A percentile compares a stretch with the other conserved stretches of the same genome.
Evolutionary conservation across 2,797 vertebrate genomes (phyloP).

Genomic region (Channa striata): DNA sequence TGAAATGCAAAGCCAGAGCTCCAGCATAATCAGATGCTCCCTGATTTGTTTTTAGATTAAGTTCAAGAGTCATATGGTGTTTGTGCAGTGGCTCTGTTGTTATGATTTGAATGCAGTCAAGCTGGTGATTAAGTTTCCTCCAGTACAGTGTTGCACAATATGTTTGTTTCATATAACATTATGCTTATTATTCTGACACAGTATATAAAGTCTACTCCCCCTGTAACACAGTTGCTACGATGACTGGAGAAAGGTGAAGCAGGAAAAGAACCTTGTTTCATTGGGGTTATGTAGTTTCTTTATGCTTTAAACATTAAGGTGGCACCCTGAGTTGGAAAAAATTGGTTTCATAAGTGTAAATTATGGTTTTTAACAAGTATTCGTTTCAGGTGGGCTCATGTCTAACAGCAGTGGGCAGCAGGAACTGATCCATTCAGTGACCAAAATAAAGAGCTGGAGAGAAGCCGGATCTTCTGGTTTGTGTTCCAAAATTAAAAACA

Average conservation of each 20-base stretch:
- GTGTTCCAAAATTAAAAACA: no score
- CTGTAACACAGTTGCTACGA: constrained; percentile 3
- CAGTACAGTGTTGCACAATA: constrained; percentile 53
- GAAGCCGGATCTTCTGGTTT: no score
- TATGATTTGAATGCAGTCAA: constrained; percentile 65
- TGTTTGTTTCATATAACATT: constrained; percentile 58
- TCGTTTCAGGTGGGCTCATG: no score
- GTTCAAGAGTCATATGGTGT: constrained; percentile 66
- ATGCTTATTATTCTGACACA: constrained; percentile 59
- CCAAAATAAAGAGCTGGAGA: no score
- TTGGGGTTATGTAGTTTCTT: no score
- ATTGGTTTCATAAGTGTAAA: no score
- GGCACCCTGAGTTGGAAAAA: no score
- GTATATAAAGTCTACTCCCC: constrained; percentile 37
- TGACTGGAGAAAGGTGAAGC: background rate
- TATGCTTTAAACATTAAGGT: no score
- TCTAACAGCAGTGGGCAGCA: no score
- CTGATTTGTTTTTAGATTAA: constrained; percentile 77
- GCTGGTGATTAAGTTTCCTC: constrained; percentile 60
- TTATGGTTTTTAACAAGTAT: no score
- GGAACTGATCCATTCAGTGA: no score
- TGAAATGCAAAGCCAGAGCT: constrained; percentile 69
- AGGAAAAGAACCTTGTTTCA: constrained; percentile 6
- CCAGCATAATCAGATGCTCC: constrained; percentile 63
- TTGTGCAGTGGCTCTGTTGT: constrained; percentile 57